These are phyloP conservation scores for Anticlea derivata DNA, from an alignment of 2,888 invertebrate species.

Conservation along the genomic window DNA sequence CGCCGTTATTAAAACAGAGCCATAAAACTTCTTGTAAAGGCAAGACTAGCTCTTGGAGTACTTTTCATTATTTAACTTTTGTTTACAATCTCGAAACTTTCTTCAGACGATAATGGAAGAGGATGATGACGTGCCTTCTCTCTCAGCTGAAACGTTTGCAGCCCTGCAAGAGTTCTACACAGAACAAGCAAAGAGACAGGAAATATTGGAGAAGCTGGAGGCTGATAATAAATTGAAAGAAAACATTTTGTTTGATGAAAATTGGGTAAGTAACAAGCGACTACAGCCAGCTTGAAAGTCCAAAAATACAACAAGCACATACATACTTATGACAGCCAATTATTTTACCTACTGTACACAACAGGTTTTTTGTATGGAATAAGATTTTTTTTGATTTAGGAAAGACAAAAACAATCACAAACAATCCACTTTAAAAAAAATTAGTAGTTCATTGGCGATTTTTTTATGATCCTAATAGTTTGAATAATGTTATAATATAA, in stretches of 20 bases:
- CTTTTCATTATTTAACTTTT: constrained; percentile 2
- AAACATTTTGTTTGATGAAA: constrained; percentile 87
- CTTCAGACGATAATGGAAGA: constrained; percentile 52
- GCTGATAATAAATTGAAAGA: constrained; percentile 70
- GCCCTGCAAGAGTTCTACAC: constrained; percentile 90
- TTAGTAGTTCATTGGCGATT: no score
- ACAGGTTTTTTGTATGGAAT: no score
- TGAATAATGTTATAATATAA: background rate
- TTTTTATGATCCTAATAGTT: no score
- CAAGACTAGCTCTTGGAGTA: constrained; percentile 26
- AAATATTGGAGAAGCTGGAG: constrained; percentile 75
- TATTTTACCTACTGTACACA: no score
- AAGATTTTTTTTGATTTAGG: no score
- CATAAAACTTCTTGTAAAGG: no score
- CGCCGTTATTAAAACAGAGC: constrained; percentile 40
- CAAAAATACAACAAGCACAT: no score
- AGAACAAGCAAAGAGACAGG: constrained; percentile 87
- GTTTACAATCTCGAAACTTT: constrained; percentile 1
- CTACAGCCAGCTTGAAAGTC: no score
- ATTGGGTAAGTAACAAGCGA: constrained; percentile 86
- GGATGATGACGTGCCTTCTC: constrained; percentile 85
- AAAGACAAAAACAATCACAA: no score
- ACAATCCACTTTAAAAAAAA: no score
- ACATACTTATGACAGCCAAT: no score
- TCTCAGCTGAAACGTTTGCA: constrained; percentile 88